Evolutionary conservation across 2,888 invertebrate species (phyloP).

Genomic region (Incurvaria masculella): DNA sequence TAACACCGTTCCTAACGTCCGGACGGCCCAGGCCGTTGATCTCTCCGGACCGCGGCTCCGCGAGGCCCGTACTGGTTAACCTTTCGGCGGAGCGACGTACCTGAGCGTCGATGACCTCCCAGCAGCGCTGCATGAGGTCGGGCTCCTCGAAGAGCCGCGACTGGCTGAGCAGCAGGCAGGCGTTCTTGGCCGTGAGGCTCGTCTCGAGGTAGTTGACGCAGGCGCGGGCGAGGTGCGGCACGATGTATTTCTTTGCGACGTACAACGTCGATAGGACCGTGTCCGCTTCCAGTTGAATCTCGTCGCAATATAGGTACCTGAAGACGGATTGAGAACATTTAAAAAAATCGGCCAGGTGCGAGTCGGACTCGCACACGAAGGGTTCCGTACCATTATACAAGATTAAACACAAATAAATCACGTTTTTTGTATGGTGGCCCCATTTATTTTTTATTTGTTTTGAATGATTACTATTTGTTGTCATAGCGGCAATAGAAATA

Average conservation of each 20-base stretch:
- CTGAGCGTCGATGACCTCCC: constrained; percentile 98
- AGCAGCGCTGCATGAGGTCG: constrained; percentile 94
- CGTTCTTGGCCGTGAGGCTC: constrained; percentile 94
- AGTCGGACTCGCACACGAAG: not conserved
- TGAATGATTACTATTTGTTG: too few species aligned
- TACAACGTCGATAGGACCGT: constrained; percentile 92
- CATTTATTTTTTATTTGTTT: too few species aligned
- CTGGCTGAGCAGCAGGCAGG: constrained; percentile 92
- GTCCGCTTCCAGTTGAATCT: constrained; percentile 92
- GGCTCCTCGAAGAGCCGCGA: constrained; percentile 95
- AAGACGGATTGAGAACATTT: constrained; percentile 28
- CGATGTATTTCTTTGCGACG: constrained; percentile 96
- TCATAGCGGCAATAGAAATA: too few species aligned
- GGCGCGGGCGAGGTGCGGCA: constrained; percentile 89
- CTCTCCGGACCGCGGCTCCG: constrained; percentile 44
- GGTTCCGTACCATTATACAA: too few species aligned
- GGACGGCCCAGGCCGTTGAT: constrained; percentile 41
- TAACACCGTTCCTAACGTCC: constrained; percentile 17
- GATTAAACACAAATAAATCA: too few species aligned
- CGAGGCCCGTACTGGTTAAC: constrained; percentile 41
- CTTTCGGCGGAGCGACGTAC: constrained; percentile 62
- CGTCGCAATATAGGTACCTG: constrained; percentile 97
- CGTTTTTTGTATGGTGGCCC: too few species aligned
- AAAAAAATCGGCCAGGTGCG: not conserved
- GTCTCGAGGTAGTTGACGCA: constrained; percentile 96